Conservation (phyloP, 1,140 invertebrate genomes). For the Cyclargus thomasi region DNA sequence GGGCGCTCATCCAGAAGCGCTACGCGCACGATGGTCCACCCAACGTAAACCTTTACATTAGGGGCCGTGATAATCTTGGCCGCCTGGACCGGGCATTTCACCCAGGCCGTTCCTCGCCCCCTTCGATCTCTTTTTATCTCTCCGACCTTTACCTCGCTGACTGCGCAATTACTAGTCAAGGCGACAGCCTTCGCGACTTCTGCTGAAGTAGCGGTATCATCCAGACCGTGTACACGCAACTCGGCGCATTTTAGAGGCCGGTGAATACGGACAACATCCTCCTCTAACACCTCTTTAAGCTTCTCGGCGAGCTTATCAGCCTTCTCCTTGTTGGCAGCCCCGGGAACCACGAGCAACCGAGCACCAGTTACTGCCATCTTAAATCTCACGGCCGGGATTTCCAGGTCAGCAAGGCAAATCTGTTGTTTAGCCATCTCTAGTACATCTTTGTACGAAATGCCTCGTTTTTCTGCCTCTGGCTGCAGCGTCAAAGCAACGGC, state of each 20-base stretch:
- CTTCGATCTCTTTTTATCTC: not conserved
- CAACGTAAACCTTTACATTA: not conserved
- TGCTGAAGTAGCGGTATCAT: conserved; percentile 11
- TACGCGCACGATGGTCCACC: not conserved
- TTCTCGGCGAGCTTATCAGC: not conserved
- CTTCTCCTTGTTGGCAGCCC: conserved; percentile 4
- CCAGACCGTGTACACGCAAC: conserved; percentile 13
- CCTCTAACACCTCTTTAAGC: not conserved
- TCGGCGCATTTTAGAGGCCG: conserved; percentile 15
- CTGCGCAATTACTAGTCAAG: not conserved
- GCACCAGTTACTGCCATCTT: conserved; percentile 10
- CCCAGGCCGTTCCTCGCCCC: conserved; percentile 1
- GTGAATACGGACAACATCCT: not conserved
- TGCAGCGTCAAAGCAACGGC: not conserved
- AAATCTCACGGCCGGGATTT: conserved; percentile 6
- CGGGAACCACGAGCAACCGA: conserved; percentile 7
- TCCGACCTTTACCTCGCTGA: conserved; percentile 1
- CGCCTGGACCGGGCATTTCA: conserved; percentile 14
- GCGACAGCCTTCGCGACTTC: conserved; percentile 6
- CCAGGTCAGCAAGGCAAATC: not conserved
- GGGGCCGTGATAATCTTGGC: not conserved
- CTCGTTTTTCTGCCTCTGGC: not conserved
- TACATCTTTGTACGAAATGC: conserved; percentile 6
- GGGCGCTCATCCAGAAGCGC: not conserved
- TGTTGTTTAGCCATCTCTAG: conserved; percentile 6